phyloP scores from a whole-genome alignment of 1,140 invertebrate genomes.

The Thalassaphorura encarpata region DNA sequence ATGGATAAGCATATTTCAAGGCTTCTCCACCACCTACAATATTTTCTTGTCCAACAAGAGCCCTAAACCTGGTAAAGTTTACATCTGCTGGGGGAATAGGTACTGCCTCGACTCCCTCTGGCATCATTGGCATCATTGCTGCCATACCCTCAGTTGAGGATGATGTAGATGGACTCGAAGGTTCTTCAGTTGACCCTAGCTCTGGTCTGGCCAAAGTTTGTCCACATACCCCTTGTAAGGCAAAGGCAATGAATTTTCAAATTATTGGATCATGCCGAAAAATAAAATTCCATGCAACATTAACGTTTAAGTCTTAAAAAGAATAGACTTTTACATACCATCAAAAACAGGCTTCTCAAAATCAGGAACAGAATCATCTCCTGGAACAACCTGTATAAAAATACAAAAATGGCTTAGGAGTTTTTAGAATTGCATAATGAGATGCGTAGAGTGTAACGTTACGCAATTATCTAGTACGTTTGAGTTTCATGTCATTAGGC shows the following conservation, averaged over 20 bases:
- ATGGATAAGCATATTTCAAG: slow-evolving; percentile 27
- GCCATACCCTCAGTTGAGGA: background rate
- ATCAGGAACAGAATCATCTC: background rate
- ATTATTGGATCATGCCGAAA: no score
- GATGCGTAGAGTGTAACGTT: no score
- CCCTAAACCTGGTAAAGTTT: no score
- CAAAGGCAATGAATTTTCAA: no score
- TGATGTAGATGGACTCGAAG: background rate
- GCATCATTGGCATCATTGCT: background rate
- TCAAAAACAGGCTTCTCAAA: background rate
- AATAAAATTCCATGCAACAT: no score
- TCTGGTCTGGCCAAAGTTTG: background rate
- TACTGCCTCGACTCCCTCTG: background rate
- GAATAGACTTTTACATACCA: no score
- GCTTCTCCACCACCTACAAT: slow-evolving; percentile 16
- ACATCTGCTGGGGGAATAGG: background rate
- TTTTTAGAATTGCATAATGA: background rate
- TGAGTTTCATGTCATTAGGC: no score
- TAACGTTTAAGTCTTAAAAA: no score
- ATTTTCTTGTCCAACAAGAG: no score
- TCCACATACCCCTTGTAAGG: no score
- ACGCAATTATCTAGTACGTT: no score
- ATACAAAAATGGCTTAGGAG: background rate
- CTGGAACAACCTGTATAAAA: background rate
- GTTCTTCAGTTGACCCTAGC: background rate